These are phyloP conservation scores for Dryobotodes eremita DNA, from an alignment of 2,888 invertebrate species.

Conservation along the genomic window DNA sequence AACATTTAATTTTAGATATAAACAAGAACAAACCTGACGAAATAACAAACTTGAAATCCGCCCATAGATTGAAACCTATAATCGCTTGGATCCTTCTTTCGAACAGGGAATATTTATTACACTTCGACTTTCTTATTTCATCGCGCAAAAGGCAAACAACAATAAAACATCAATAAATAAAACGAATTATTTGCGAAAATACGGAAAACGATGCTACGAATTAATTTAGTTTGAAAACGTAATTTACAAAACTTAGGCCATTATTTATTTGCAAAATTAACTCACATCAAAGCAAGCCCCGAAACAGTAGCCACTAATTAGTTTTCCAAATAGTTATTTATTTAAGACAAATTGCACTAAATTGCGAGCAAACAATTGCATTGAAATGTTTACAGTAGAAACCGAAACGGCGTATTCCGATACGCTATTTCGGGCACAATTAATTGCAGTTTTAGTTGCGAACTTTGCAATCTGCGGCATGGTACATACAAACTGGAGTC, in stretches of 20 bases:
- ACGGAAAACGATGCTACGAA: conserved; percentile 14
- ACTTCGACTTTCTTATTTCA: conserved; percentile 37
- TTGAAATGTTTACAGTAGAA: conserved; percentile 48
- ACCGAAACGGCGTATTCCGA: conserved; percentile 38
- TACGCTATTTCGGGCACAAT: conserved; percentile 52
- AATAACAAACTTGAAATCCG: conserved; percentile 21
- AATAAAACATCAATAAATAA: conserved; percentile 41
- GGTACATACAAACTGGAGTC: conserved; percentile 48
- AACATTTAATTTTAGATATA: conserved; percentile 7
- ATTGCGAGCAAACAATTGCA: conserved; percentile 30
- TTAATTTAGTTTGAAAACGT: neutral
- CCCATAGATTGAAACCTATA: conserved; percentile 25
- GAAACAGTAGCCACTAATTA: neutral
- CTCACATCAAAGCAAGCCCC: neutral
- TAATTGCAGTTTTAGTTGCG: conserved; percentile 58
- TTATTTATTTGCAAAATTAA: conserved; percentile 28
- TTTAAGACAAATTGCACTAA: conserved; percentile 16
- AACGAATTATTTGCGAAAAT: conserved; percentile 33
- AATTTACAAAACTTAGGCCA: conserved; percentile 18
- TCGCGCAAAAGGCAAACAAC: conserved; percentile 27
- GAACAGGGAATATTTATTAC: conserved; percentile 50
- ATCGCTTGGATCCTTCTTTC: conserved; percentile 26
- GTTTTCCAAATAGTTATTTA: conserved; percentile 14
- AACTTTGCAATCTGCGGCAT: conserved; percentile 59
- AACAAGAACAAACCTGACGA: neutral